These are phyloP conservation scores for Mustelus asterias DNA, from an alignment of 2,113 vertebrate species.

Conservation along the genomic window DNA sequence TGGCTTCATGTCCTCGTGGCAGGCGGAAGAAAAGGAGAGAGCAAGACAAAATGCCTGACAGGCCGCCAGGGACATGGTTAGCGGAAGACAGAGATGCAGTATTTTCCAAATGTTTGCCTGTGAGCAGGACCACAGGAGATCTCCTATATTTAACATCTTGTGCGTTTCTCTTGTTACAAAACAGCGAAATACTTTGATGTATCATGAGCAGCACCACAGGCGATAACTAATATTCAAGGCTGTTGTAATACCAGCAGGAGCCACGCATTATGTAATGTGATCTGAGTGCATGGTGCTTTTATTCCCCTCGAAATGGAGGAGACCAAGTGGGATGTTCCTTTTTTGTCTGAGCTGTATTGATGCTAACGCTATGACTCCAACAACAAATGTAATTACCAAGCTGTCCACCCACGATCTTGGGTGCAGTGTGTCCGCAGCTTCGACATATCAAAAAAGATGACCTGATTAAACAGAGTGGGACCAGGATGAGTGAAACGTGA, in stretches of 20 bases:
- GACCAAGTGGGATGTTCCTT: neutral
- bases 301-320: neutral
- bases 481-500: no score
- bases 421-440: neutral
- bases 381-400: neutral
- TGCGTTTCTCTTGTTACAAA: neutral
- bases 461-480: neutral
- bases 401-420: neutral
- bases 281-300: neutral
- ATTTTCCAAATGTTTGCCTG: neutral
- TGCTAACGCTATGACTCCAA: no score
- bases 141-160: neutral
- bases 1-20: neutral
- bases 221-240: neutral
- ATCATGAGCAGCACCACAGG: neutral
- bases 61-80: neutral
- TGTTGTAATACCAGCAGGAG: neutral
- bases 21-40: neutral
- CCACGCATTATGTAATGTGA: neutral
- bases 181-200: neutral
- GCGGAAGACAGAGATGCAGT: neutral
- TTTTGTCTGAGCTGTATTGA: neutral
- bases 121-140: neutral
- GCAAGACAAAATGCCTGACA: neutral
- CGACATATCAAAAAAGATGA: neutral